Evolutionary conservation across 2,888 invertebrate genomes (phyloP), one percentile per base, ranked within the genome.

Genomic region (Sphinx pinastri): DNA sequence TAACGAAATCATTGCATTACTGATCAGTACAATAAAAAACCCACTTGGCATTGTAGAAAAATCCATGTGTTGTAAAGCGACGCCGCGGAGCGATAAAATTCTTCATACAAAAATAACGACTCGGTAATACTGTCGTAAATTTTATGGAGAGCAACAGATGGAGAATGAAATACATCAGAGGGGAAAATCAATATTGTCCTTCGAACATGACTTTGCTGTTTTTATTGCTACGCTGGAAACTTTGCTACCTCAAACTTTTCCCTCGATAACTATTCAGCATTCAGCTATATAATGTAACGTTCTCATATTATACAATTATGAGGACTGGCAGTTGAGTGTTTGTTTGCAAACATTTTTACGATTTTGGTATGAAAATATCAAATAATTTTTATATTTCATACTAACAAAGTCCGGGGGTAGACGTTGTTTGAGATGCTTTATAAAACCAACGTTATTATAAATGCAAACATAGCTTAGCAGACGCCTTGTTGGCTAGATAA

Each of bases 141-240:
- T 93, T 92, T 91, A 92, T 92, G 89, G 88, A 88, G 88, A 92
- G 93, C 93, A 93, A 93, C 93, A 93, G 93, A 93, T 93, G 93
- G 92, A 87, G 90, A 88, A 88, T 86, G 88, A 89, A 90, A 92
- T 89, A 93, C 88, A 91, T 88, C 88, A 84, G 82, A 83, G 78
- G 84, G 84, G 81, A 90, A 92, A 93, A 93, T 93, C 93, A 90
- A 93, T 93, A 93, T 88, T 85, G 85, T 81, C 86, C 88, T 84
- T 80, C 79, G 83, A 88, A 88, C 86, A 86, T 81, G 78, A 84
- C 83, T 80, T 82, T 76, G 78, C 78, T 79, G 81, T 81, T 88
- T 88, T 90, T 90, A 89, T 88, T 87, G 85, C 84, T 82, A 78
- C 77, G 77, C 79, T 82, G 76, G 77, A 76, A 77, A 87, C 80